A percentile compares a stretch with the other conserved stretches of the same genome.
Conservation (phyloP, 2,797 vertebrate species). For the Enteromius argenteus region DNA sequence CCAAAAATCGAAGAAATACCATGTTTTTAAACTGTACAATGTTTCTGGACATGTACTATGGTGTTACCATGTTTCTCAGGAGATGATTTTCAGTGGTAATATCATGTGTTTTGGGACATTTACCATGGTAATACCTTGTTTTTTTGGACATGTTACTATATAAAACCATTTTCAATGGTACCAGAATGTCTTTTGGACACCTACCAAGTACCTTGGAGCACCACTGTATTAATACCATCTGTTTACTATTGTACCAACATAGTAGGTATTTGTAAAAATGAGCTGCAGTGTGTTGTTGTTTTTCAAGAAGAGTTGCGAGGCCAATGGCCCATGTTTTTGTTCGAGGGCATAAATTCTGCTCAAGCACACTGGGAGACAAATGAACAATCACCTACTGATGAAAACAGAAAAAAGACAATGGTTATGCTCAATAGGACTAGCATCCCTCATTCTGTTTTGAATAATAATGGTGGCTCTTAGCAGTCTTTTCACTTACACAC, state of each 20-base stretch:
- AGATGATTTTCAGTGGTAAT: not conserved
- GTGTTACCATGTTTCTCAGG: not conserved
- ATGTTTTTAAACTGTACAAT: not conserved
- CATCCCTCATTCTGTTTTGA: not conserved
- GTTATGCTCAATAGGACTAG: not conserved
- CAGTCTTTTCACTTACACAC: constrained; percentile 15
- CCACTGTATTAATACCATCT: not conserved
- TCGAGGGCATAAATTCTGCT: constrained; percentile 1
- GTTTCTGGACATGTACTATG: not conserved
- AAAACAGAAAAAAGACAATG: not conserved
- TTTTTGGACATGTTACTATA: not conserved
- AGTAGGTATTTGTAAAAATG: not conserved
- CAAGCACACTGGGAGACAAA: not conserved
- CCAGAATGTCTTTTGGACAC: not conserved
- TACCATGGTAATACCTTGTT: not conserved
- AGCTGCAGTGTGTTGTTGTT: constrained; percentile 33
- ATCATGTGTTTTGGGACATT: not conserved
- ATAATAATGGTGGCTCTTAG: not conserved
- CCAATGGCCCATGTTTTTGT: not conserved
- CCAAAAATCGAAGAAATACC: not conserved
- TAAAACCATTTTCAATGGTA: not conserved
- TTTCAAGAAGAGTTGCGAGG: constrained; percentile 23
- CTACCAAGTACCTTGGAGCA: constrained; percentile 1
- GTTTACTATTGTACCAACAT: not conserved
- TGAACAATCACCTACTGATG: constrained; percentile 5